A percentile compares a stretch with the other conserved stretches of the same genome.
Conservation (phyloP, 2,113 vertebrate genomes). For the Clinocottus analis region DNA sequence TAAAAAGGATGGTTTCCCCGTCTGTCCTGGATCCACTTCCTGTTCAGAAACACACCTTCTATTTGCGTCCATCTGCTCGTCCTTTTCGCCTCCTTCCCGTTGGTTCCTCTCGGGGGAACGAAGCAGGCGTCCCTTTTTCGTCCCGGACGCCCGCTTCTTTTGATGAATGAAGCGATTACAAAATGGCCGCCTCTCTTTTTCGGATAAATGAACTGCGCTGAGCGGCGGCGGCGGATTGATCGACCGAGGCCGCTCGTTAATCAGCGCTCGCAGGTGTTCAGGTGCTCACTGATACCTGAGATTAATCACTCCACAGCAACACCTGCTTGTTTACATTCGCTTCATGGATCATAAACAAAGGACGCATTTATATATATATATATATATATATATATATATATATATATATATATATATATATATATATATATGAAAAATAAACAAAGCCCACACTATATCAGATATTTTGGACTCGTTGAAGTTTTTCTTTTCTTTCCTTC, state of each 20-base stretch:
- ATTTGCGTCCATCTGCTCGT: constrained; percentile 32
- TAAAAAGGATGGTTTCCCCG: neutral
- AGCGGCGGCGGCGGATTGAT: constrained; percentile 58
- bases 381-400: too few relatives aligned
- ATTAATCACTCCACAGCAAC: constrained; percentile 63
- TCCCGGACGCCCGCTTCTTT: constrained; percentile 38
- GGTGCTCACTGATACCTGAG: constrained; percentile 57
- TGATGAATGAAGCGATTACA: constrained; percentile 75
- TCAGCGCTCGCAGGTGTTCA: constrained; percentile 68
- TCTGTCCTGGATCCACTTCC: constrained; percentile 15
- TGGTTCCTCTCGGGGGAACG: constrained; percentile 35
- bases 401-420: too few relatives aligned
- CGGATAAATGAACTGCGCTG: constrained; percentile 66
- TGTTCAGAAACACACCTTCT: neutral
- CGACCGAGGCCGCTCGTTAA: constrained; percentile 47
- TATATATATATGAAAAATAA: too few relatives aligned
- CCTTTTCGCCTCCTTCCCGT: constrained; percentile 21
- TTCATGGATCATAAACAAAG: neutral
- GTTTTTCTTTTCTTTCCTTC: neutral
- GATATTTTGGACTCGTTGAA: too few relatives aligned
- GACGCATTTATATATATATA: too few relatives aligned
- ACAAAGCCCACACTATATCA: too few relatives aligned
- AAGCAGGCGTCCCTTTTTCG: constrained; percentile 43
- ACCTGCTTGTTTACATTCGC: neutral
- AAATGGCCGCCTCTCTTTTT: constrained; percentile 57